Evolutionary conservation across 2,888 invertebrate species (phyloP), one percentile per base, ranked within the genome.

Genomic region (Clepsis dumicolana): DNA sequence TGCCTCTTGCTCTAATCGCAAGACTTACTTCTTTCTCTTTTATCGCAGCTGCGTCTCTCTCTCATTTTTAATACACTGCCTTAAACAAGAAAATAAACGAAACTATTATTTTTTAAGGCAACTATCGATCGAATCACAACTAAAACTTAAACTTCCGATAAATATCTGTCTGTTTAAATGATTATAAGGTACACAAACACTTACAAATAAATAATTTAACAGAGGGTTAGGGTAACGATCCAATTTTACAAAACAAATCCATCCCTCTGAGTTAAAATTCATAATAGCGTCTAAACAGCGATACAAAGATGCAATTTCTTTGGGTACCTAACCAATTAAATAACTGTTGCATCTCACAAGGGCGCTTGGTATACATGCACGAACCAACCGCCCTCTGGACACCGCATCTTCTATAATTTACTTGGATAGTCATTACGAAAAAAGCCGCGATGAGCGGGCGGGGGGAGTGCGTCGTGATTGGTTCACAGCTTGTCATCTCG

Each of bases 21-120:
- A 29, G 7, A 3, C 29, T 29, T 4, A 4, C 7, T 29, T 44
- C 16, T 44, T 29, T 29, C 7, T n/a, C 21, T 48, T n/a, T 1
- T 21, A 14, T 12, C 48, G 3, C n/a, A 48, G 21, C 18, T 5
- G 32, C 12, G 18, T 29, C 32, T 32, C 32, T 54, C 32, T 54
- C 54, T 32, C 24, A 12, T 35, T n/a, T 12, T 21, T 3, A 35
- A 12, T 24, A 35, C 21, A 35, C 29, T 18, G 56, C 24, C 14
- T 12, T 21, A n/a, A n/a, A 10, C 21, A 56, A 56, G 35, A 14
- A 50, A 25, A 48, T 14, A 62, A 59, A 29, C 18, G 25, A 63
- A 63, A 27, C 16, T 38, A 60, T 38, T 27, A 48, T 48, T 48
- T 32, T 38, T 62, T 63, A 67, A 57, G 52, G 52, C 52, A 59